A percentile compares a stretch with the other conserved stretches of the same genome.
These are phyloP conservation scores for Entomobrya proxima DNA, from an alignment of 2,888 invertebrate species.

Conservation along the genomic window DNA sequence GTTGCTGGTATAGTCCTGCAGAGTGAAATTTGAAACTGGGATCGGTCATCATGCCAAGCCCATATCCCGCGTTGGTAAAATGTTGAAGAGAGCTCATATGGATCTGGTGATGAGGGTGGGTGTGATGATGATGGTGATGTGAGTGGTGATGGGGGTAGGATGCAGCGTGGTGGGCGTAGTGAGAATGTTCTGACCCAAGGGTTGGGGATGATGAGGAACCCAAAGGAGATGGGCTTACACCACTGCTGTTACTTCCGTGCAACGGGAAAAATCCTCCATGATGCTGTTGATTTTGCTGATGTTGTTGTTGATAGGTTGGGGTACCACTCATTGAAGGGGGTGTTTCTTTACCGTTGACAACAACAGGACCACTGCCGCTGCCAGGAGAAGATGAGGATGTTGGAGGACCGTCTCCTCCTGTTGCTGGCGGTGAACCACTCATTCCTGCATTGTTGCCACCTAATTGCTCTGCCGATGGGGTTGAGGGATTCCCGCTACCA, in stretches of 20 bases:
- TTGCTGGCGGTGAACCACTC: background rate
- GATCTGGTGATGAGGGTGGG: constrained; percentile 50
- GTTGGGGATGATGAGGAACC: constrained; percentile 44
- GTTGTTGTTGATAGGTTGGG: constrained; percentile 49
- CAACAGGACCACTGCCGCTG: constrained; percentile 22
- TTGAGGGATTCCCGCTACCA: background rate
- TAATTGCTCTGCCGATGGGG: constrained; percentile 48
- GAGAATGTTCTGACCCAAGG: constrained; percentile 21
- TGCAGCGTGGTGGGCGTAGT: constrained; percentile 46
- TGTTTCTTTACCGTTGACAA: constrained; percentile 55
- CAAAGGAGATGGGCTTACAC: constrained; percentile 22
- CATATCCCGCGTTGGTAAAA: constrained; percentile 47
- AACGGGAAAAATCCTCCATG: constrained; percentile 28
- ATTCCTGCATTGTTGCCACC: background rate
- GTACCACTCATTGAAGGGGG: constrained; percentile 53
- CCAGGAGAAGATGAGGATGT: constrained; percentile 33
- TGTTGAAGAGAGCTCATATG: constrained; percentile 57
- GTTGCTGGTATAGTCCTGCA: constrained; percentile 22
- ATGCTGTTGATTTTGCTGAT: background rate
- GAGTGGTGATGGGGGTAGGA: constrained; percentile 46
- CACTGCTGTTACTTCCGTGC: background rate
- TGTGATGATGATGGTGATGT: constrained; percentile 44
- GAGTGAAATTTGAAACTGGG: constrained; percentile 52
- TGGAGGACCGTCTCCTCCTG: background rate
- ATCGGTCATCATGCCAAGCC: constrained; percentile 37